These are phyloP conservation scores for Hyphantria cunea DNA, from an alignment of 1,140 invertebrate genomes.

Conservation along the genomic window DNA sequence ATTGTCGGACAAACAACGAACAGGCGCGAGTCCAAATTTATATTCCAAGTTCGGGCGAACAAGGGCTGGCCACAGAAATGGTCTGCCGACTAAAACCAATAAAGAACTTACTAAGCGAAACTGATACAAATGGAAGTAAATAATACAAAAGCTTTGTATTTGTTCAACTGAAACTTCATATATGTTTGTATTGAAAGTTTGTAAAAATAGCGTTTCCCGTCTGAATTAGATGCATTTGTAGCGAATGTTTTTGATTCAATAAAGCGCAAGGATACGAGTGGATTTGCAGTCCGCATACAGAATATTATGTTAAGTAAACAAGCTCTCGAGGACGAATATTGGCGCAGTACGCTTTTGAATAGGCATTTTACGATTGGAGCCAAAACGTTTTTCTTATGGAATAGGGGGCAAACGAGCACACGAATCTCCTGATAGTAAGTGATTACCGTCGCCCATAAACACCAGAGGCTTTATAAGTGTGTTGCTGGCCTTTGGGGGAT, in stretches of 20 bases:
- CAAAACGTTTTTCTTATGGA: no score
- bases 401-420: no score
- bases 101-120: slow-evolving; percentile 52
- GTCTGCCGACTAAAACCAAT: slow-evolving; percentile 46
- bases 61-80: slow-evolving; percentile 44
- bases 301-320: slow-evolving; percentile 56
- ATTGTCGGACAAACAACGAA: slow-evolving; percentile 64
- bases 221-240: slow-evolving; percentile 42
- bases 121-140: slow-evolving; percentile 53
- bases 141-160: slow-evolving; percentile 40
- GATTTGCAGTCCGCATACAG: slow-evolving; percentile 33
- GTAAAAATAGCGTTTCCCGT: slow-evolving; percentile 28
- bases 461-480: no score
- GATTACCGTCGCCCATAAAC: no score
- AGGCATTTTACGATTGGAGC: slow-evolving; percentile 8
- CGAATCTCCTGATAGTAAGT: no score
- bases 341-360: slow-evolving; percentile 9
- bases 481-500: no score
- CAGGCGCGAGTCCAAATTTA: slow-evolving; percentile 59
- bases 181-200: no score
- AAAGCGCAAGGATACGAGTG: slow-evolving; percentile 42
- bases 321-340: slow-evolving; percentile 37
- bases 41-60: slow-evolving; percentile 62
- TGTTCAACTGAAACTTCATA: slow-evolving; percentile 6
- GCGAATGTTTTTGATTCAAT: slow-evolving; percentile 50